Percentiles rank a stretch among this genome's conserved stretches.
Conservation (phyloP, 2,113 vertebrate genomes). For the Dendropsophus ebraccatus region DNA sequence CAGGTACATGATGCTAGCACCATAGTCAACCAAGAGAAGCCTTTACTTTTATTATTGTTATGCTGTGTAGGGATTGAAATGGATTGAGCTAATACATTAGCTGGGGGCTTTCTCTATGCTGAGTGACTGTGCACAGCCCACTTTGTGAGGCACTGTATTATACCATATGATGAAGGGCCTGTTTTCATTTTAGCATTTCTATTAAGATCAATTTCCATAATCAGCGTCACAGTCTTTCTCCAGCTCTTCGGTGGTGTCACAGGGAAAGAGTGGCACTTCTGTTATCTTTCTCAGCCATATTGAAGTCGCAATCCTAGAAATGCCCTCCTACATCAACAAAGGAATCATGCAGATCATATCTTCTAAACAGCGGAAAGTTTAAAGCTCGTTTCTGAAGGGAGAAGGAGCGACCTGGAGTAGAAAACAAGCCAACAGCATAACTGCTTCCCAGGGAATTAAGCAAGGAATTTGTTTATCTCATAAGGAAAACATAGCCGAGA, state of each 20-base stretch:
- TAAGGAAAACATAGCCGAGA: neutral
- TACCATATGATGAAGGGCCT: slow-evolving; percentile 14
- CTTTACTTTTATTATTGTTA: neutral
- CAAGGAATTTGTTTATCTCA: neutral
- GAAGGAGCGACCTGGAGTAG: neutral
- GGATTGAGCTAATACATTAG: slow-evolving; percentile 7
- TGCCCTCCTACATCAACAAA: slow-evolving; percentile 30
- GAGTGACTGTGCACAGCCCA: neutral
- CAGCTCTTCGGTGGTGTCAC: neutral
- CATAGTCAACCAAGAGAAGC: neutral
- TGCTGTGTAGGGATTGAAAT: neutral
- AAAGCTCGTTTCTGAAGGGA: neutral
- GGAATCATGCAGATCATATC: slow-evolving; percentile 21
- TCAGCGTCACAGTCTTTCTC: slow-evolving; percentile 46
- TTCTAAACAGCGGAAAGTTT: neutral
- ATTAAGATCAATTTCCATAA: slow-evolving; percentile 49
- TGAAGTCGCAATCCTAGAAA: slow-evolving; percentile 40
- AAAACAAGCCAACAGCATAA: neutral
- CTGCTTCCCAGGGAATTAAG: neutral
- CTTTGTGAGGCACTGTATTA: slow-evolving; percentile 9
- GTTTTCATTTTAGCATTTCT: slow-evolving; percentile 36
- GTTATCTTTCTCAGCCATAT: slow-evolving; percentile 48
- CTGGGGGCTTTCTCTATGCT: neutral
- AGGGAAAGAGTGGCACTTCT: slow-evolving; percentile 24
- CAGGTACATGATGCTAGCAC: neutral